Percentiles rank a stretch among this genome's conserved stretches.
Evolutionary conservation across 2,888 invertebrate species (phyloP).

Genomic region (Spisula subtruncata): DNA sequence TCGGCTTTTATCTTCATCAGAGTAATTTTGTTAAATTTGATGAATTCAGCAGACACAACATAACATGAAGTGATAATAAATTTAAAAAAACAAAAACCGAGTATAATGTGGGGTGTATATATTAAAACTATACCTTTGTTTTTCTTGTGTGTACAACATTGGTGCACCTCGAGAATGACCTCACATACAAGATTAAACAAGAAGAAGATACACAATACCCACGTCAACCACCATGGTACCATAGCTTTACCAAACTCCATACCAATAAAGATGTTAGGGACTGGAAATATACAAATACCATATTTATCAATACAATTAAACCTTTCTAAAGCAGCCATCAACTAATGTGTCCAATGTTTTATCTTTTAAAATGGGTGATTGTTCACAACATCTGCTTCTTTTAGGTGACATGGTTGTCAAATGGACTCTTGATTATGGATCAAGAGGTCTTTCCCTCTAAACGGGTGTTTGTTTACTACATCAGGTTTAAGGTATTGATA

Average conservation of each 20-base stretch:
- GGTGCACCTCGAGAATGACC: slow-evolving; percentile 90
- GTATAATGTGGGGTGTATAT: neutral
- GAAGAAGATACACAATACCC: slow-evolving; percentile 95
- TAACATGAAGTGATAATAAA: no score
- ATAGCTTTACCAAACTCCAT: slow-evolving; percentile 95
- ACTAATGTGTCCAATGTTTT: neutral
- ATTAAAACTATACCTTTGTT: slow-evolving; percentile 83
- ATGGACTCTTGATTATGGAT: no score
- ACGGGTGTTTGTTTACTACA: no score
- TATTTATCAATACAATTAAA: no score
- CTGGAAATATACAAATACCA: slow-evolving; percentile 89
- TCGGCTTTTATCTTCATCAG: no score
- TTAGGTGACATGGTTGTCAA: no score
- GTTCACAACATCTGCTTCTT: neutral
- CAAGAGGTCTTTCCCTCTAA: no score
- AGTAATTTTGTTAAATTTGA: no score
- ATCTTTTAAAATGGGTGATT: neutral
- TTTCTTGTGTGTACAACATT: slow-evolving; percentile 87
- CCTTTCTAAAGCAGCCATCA: no score
- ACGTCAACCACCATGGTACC: slow-evolving; percentile 95
- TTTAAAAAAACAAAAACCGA: no score
- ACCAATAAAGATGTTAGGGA: slow-evolving; percentile 97
- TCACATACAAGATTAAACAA: slow-evolving; percentile 96
- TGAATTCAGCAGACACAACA: no score
- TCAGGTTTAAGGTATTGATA: no score